These are phyloP conservation scores for Drusus annulatus DNA, from an alignment of 1,140 invertebrate species.

Conservation along the genomic window DNA sequence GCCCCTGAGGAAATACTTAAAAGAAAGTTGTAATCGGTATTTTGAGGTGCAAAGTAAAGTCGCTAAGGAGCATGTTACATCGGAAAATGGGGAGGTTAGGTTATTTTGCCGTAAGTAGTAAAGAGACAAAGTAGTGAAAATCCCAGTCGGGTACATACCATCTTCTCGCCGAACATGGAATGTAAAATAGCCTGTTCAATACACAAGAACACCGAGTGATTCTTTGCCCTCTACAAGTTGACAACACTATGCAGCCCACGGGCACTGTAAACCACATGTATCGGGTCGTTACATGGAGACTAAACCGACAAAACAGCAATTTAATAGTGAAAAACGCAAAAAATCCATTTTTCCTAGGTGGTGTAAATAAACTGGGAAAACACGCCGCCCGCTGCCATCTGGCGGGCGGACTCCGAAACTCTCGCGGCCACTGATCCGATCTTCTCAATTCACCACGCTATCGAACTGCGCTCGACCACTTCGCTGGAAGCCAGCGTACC, in stretches of 20 bases:
- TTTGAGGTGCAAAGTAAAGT: too few species aligned
- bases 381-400: slow-evolving; percentile 38
- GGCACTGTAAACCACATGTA: slow-evolving; percentile 12
- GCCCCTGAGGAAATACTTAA: too few species aligned
- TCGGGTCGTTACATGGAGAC: not conserved
- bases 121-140: not conserved
- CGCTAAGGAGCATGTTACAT: too few species aligned
- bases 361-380: slow-evolving; percentile 50
- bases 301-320: slow-evolving; percentile 11
- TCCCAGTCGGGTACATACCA: slow-evolving; percentile 32
- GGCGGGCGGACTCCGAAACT: slow-evolving; percentile 32
- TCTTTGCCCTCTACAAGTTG: not conserved
- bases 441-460: not conserved
- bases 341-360: slow-evolving; percentile 52
- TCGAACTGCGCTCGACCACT: too few species aligned
- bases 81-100: too few species aligned
- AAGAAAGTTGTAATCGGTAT: too few species aligned
- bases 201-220: not conserved
- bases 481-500: too few species aligned
- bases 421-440: slow-evolving; percentile 21
- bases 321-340: slow-evolving; percentile 40
- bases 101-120: too few species aligned
- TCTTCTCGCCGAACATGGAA: slow-evolving; percentile 10
- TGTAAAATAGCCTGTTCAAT: not conserved
- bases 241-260: not conserved